Conservation (phyloP, 2,797 vertebrate species). For the Hypotaenidia okinawae region DNA sequence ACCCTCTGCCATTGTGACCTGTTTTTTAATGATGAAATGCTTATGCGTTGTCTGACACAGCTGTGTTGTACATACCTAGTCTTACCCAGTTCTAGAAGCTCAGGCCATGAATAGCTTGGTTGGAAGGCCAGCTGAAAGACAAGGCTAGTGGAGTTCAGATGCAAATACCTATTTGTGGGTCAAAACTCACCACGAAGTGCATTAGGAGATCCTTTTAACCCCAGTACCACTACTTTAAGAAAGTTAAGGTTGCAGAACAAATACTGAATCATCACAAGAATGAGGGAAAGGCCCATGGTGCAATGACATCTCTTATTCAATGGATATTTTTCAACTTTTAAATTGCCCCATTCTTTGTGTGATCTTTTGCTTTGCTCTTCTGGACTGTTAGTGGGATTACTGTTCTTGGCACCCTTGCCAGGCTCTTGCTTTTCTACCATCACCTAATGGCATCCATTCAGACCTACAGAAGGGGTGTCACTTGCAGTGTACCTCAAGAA, state of each 20-base stretch:
- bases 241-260: not conserved
- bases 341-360: accelerated
- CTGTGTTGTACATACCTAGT: not conserved
- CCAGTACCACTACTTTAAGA: not conserved
- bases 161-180: not conserved
- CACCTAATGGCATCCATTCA: not conserved
- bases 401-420: not conserved
- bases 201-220: not conserved
- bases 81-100: not conserved
- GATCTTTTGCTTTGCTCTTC: not conserved
- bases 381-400: not conserved
- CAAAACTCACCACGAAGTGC: not conserved
- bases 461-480: not conserved
- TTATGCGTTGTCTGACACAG: not conserved
- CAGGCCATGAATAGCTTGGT: not conserved
- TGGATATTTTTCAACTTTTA: not conserved
- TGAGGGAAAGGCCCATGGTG: not conserved
- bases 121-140: not conserved
- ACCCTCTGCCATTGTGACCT: not conserved
- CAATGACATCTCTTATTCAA: not conserved
- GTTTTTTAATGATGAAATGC: not conserved
- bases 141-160: not conserved
- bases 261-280: not conserved
- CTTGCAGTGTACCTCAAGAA: not conserved
- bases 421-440: not conserved